Percentiles rank a stretch among this genome's conserved stretches.
phyloP scores from a whole-genome alignment of 2,113 vertebrate species.

The Leucoraja erinaceus region DNA sequence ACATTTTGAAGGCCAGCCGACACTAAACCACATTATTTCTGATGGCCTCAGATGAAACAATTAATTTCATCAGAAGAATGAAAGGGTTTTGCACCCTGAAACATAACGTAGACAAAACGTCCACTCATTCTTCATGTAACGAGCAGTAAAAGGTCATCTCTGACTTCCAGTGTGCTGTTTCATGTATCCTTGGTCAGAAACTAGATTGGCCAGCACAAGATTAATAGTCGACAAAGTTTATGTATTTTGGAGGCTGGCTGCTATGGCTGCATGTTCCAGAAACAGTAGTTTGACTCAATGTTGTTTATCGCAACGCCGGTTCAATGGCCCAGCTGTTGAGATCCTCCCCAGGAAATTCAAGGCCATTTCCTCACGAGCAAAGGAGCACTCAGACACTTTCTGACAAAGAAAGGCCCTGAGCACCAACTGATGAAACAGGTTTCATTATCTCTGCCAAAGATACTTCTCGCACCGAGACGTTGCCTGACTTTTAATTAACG shows the following conservation, averaged over 20 bases:
- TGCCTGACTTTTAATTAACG: neutral
- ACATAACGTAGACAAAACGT: neutral
- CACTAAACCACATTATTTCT: slow-evolving; percentile 9
- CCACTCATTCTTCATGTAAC: neutral
- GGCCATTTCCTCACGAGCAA: neutral
- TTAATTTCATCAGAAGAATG: neutral
- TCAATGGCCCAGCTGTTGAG: neutral
- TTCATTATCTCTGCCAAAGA: slow-evolving; percentile 20
- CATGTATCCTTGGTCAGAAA: neutral
- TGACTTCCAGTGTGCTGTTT: neutral
- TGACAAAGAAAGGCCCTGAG: neutral
- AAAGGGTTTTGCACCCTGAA: neutral
- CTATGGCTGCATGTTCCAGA: slow-evolving; percentile 11
- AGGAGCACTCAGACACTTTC: slow-evolving; percentile 10
- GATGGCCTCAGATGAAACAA: neutral
- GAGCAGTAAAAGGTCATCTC: slow-evolving; percentile 3
- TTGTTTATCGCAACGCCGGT: neutral
- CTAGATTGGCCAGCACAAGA: neutral
- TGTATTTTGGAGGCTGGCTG: neutral
- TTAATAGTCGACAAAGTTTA: slow-evolving; percentile 21
- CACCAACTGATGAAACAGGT: slow-evolving; percentile 10
- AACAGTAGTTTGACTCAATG: slow-evolving; percentile 5
- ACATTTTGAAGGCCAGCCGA: neutral
- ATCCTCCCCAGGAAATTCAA: slow-evolving; percentile 20
- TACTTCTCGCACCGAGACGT: neutral